Percentiles rank a stretch among this genome's conserved stretches.
phyloP scores from a whole-genome alignment of 1,140 invertebrate species.

The Euglossa dilemma region DNA sequence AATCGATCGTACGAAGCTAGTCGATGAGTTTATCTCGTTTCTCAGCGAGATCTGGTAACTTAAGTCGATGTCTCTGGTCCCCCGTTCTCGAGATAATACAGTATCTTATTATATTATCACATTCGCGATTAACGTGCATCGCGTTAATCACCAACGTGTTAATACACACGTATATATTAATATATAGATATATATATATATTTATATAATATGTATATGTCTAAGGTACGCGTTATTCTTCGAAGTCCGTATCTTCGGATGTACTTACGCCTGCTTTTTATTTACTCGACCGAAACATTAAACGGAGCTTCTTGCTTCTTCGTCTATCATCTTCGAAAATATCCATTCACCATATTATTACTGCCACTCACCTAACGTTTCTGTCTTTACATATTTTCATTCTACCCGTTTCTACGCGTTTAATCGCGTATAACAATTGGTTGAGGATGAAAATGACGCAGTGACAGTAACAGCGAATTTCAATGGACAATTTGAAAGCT shows the following conservation, averaged over 20 bases:
- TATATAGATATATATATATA: slow-evolving; percentile 19
- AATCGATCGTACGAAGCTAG: slow-evolving; percentile 23
- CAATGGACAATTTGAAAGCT: neutral
- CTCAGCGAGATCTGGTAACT: slow-evolving; percentile 39
- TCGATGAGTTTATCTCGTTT: neutral
- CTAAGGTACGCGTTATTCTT: slow-evolving; percentile 31
- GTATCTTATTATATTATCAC: slow-evolving; percentile 27
- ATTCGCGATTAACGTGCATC: slow-evolving; percentile 11
- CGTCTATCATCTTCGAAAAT: neutral
- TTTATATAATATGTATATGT: slow-evolving; percentile 15
- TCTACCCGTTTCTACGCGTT: neutral
- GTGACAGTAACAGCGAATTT: neutral
- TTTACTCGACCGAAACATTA: slow-evolving; percentile 8
- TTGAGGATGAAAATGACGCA: neutral
- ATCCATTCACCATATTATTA: no score
- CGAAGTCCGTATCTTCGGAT: neutral
- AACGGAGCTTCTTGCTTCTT: neutral
- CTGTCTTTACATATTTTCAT: neutral
- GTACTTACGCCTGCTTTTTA: neutral
- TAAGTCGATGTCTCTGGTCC: slow-evolving; percentile 54
- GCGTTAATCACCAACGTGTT: slow-evolving; percentile 20
- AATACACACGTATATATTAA: slow-evolving; percentile 29
- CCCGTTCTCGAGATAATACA: slow-evolving; percentile 49
- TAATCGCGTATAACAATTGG: no score
- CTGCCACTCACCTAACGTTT: neutral